Evolutionary conservation across 2,113 vertebrate species (phyloP).

Genomic region (Azemiops feae): DNA sequence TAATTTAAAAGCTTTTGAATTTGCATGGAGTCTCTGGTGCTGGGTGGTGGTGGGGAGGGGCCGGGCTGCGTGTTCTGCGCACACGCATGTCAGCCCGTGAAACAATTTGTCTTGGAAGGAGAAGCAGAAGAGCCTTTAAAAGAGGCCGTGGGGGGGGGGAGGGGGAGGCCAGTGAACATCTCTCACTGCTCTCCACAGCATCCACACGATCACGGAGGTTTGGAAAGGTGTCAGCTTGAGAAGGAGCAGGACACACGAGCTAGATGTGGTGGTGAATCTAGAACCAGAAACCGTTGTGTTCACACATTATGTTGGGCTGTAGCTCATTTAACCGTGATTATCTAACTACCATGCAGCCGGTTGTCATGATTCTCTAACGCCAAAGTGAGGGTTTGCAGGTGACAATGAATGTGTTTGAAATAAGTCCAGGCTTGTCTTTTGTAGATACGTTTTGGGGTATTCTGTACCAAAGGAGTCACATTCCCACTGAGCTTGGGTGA

Average conservation of each 20-base stretch:
- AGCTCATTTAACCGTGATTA: background rate
- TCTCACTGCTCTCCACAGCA: background rate
- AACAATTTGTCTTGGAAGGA: constrained; percentile 39
- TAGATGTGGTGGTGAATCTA: background rate
- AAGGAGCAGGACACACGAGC: too few species aligned
- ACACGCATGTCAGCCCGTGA: constrained; percentile 40
- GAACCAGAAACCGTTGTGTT: background rate
- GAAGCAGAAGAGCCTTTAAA: constrained; percentile 36
- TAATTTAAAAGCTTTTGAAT: constrained; percentile 83
- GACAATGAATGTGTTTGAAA: too few species aligned
- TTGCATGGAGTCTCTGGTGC: constrained; percentile 81
- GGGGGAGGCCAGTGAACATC: background rate
- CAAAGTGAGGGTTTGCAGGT: background rate
- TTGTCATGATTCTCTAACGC: background rate
- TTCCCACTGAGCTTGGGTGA: background rate
- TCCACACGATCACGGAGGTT: background rate
- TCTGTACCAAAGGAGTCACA: background rate
- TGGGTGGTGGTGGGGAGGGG: constrained; percentile 27
- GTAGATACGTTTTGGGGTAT: background rate
- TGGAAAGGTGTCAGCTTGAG: background rate
- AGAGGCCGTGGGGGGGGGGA: background rate
- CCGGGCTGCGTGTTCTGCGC: background rate
- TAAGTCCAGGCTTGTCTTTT: background rate
- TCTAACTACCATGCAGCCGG: background rate
- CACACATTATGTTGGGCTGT: background rate